Evolutionary conservation across 2,888 invertebrate species (phyloP), one percentile per base, ranked within the genome.

Genomic region (Caenorhabditis parvicauda): DNA sequence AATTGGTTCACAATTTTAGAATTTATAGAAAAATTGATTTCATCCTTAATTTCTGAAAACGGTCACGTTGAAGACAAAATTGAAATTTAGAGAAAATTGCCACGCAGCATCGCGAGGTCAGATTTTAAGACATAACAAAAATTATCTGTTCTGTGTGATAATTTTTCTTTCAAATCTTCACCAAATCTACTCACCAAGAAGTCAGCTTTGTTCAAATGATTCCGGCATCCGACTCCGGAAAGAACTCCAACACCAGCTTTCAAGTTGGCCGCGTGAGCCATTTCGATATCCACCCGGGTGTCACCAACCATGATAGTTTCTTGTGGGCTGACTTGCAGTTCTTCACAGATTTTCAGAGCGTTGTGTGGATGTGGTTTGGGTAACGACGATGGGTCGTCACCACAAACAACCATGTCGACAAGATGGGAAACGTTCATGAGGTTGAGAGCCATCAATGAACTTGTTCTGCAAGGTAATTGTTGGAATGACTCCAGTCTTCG

Each of bases 331-430:
- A 80, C 67, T 14, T 59, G 61, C 9, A 80, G 59, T 21, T 63
- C 62, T 1, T 63, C 50, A 54, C 80, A 80, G 25, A 80, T 78
- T 7, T 64, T 58, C 22, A 80, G 72, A 1, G 84, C 83, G 59
- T 83, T 84, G 66, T 81, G 76, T 1, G 84, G 83, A 49, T 76
- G 72, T 17, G 84, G 84, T 65, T 84, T 84, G 3, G 84, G 83
- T 55, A 76, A 59, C 0, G 80, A 78, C 44, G 75, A 77, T 6
- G 74, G 70, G 59, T 84, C 84, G 69, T 84, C 83, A 0, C 83
- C 84, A 64, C 84, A 84, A 19, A 83, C 82, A 5, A 84, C 74
- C 59, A 80, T 75, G 61, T 84, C 84, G 3, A 84, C 76, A 65
- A 62, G 76, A 76, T 55, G 80, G 19, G 60, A 60, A 5, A 81